Percentiles rank a stretch among this genome's conserved stretches.
phyloP scores from a whole-genome alignment of 2,113 vertebrate species.

The Phalacrocorax pelagicus region DNA sequence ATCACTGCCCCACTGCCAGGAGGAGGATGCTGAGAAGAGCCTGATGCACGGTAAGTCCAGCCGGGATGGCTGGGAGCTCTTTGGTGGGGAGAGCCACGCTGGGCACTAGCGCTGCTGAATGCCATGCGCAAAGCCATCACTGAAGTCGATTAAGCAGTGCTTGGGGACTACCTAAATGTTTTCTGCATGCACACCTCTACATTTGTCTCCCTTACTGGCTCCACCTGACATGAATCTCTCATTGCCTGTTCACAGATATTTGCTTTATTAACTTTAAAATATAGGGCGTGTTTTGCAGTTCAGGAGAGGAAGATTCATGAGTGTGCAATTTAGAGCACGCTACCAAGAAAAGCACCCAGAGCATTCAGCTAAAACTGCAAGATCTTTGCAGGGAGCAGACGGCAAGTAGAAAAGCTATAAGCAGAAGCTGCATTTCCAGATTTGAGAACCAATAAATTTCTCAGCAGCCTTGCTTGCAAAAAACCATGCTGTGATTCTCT shows the following conservation, averaged over 20 bases:
- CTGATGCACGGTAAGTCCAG: background rate
- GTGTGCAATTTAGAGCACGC: background rate
- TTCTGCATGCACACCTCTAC: background rate
- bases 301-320: background rate
- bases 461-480: background rate
- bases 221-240: background rate
- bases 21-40: constrained; percentile 45
- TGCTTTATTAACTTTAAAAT: constrained; percentile 24
- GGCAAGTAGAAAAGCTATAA: background rate
- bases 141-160: background rate
- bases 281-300: background rate
- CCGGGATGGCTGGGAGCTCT: background rate
- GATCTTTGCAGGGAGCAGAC: background rate
- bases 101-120: background rate
- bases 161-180: background rate
- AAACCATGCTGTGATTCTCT: background rate
- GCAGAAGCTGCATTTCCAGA: background rate
- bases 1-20: constrained; percentile 9
- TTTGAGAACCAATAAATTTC: background rate
- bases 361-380: background rate
- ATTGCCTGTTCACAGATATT: background rate
- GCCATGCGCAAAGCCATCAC: background rate
- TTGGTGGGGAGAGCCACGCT: background rate
- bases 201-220: background rate
- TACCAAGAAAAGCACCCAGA: background rate